phyloP scores from a whole-genome alignment of 2,888 invertebrate genomes.

The Oligia latruncula region DNA sequence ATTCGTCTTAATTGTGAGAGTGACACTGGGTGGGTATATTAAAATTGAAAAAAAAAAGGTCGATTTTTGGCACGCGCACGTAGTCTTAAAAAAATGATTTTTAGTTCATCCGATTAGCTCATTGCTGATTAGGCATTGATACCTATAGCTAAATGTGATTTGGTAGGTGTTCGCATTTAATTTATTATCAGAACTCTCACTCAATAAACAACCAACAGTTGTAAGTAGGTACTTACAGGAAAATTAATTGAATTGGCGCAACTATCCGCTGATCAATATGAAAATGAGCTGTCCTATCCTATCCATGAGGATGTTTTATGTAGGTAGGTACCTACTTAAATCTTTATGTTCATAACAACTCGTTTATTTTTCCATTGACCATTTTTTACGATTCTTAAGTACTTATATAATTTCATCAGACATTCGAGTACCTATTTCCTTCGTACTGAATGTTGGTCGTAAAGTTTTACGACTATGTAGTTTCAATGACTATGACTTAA shows the following conservation, averaged over 20 bases:
- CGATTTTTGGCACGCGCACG: no score
- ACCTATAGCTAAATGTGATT: background rate
- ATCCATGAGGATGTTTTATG: background rate
- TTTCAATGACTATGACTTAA: slow-evolving; percentile 36
- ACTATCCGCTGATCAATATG: background rate
- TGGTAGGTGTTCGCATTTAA: background rate
- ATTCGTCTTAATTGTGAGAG: no score
- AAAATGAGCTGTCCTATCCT: background rate
- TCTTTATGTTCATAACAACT: background rate
- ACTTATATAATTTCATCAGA: slow-evolving; percentile 6
- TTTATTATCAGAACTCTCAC: background rate
- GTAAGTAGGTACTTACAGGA: background rate
- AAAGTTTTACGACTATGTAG: slow-evolving; percentile 29
- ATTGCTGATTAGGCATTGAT: background rate
- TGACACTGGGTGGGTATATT: no score
- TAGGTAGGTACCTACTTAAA: background rate
- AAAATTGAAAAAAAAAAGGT: no score
- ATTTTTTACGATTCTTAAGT: slow-evolving; percentile 12
- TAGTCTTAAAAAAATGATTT: no score
- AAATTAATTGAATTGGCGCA: background rate
- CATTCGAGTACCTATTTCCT: background rate
- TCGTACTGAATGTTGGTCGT: slow-evolving; percentile 32
- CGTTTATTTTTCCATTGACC: slow-evolving; percentile 19
- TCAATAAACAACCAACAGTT: no score
- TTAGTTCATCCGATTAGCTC: background rate